These are phyloP conservation scores for Cyphomyrus plagiostoma DNA, from an alignment of 2,113 vertebrate species.

Conservation along the genomic window DNA sequence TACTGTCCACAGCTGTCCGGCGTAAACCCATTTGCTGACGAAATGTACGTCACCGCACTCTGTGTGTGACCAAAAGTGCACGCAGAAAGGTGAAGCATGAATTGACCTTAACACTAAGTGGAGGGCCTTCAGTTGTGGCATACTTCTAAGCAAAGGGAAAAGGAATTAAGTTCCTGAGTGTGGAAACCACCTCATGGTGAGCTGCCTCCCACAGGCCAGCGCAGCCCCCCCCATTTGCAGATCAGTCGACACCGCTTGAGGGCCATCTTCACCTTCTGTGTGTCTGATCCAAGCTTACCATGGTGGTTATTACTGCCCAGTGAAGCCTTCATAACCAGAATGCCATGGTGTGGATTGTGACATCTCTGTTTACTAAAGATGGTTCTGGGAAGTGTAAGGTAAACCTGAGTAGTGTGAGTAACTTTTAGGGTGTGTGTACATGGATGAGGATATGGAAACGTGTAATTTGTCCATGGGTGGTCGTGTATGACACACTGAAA, in stretches of 20 bases:
- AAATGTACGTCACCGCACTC: not conserved
- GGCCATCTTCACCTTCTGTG: not conserved
- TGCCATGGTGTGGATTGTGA: not conserved
- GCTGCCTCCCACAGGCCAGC: not conserved
- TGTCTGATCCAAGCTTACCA: not conserved
- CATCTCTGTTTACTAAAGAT: not conserved
- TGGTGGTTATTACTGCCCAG: not conserved
- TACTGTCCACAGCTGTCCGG: not conserved
- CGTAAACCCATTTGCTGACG: not conserved
- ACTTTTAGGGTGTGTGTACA: not conserved
- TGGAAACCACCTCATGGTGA: not conserved
- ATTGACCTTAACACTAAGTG: not conserved
- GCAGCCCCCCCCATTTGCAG: not conserved
- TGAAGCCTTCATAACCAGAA: not conserved
- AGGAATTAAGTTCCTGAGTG: not conserved
- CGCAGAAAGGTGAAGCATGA: not conserved
- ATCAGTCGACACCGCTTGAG: not conserved
- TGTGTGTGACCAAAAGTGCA: not conserved
- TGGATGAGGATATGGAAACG: not conserved
- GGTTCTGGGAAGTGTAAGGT: not conserved
- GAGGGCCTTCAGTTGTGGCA: not conserved
- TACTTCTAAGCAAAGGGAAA: not conserved
- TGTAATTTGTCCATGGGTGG: not conserved
- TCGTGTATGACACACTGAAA: not conserved
- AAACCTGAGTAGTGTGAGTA: not conserved